A percentile compares a stretch with the other conserved stretches of the same genome.
Evolutionary conservation across 1,140 invertebrate genomes (phyloP).

Genomic region (Gryon sp.): DNA sequence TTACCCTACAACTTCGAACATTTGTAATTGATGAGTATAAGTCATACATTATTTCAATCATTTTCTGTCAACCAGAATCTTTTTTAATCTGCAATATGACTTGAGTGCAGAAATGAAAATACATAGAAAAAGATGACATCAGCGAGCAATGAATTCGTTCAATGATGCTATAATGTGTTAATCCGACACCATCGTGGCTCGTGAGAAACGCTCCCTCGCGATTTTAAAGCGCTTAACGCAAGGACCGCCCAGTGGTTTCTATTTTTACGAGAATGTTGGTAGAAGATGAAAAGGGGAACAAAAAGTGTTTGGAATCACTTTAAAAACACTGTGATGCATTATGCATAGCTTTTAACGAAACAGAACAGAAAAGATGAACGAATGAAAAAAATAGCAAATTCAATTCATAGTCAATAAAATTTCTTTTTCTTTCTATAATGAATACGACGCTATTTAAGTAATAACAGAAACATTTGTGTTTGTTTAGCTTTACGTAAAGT

Average conservation of each 20-base stretch:
- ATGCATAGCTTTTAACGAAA: slow-evolving; percentile 63
- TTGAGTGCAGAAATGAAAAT: too few species aligned
- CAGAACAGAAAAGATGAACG: slow-evolving; percentile 47
- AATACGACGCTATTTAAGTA: too few species aligned
- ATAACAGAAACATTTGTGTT: too few species aligned
- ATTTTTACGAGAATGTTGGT: slow-evolving; percentile 64
- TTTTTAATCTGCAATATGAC: too few species aligned
- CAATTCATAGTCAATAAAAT: slow-evolving; percentile 30
- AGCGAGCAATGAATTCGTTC: slow-evolving; percentile 55
- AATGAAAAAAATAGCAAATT: slow-evolving; percentile 17
- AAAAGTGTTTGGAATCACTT: slow-evolving; percentile 65
- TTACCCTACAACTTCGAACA: too few species aligned
- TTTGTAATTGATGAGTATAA: too few species aligned
- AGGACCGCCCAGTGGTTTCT: slow-evolving; percentile 64
- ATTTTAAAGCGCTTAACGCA: slow-evolving; percentile 63
- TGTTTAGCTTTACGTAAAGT: too few species aligned
- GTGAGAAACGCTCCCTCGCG: slow-evolving; percentile 59
- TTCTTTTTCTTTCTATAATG: too few species aligned
- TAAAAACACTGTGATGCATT: slow-evolving; percentile 62
- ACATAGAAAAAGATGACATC: slow-evolving; percentile 51
- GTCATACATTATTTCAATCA: too few species aligned
- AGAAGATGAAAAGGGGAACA: slow-evolving; percentile 59
- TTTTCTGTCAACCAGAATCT: too few species aligned
- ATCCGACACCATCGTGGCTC: slow-evolving; percentile 56
- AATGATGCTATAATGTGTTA: slow-evolving; percentile 62